Evolutionary conservation across 1,140 invertebrate genomes (phyloP).

Genomic region (Steinernema feltiae): DNA sequence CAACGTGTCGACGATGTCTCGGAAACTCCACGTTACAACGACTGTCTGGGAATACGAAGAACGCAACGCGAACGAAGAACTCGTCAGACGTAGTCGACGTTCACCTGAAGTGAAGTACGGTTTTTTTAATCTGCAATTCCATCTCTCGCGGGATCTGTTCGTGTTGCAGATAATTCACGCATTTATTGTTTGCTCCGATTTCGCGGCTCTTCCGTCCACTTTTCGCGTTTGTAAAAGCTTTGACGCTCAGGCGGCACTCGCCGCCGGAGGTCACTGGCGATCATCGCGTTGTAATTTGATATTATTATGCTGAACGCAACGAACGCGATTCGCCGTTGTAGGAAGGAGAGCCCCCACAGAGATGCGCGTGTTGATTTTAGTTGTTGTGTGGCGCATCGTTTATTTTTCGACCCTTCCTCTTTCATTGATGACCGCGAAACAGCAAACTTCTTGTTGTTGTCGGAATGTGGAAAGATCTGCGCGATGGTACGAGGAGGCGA

Average conservation of each 20-base stretch:
- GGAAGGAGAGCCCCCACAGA: not conserved
- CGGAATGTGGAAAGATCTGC: not conserved
- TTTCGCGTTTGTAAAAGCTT: not conserved
- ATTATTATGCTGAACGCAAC: not conserved
- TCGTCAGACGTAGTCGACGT: no score
- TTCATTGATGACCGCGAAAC: not conserved
- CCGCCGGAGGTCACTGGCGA: not conserved
- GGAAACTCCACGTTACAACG: no score
- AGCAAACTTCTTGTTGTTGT: not conserved
- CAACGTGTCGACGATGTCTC: no score
- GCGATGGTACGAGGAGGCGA: not conserved
- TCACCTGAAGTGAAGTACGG: no score
- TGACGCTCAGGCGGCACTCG: not conserved
- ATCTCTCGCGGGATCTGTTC: not conserved
- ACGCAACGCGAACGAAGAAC: no score
- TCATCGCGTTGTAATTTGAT: constrained; percentile 1
- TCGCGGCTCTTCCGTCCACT: not conserved
- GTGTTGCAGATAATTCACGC: not conserved
- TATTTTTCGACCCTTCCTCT: not conserved
- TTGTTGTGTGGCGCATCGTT: not conserved
- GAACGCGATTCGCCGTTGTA: not conserved
- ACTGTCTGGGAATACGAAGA: no score
- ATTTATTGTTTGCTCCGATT: not conserved
- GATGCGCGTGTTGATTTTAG: not conserved
- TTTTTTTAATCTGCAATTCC: not conserved